Conservation (phyloP, 35 echinoderm and acorn worm species). For the Anneissia japonica region DNA sequence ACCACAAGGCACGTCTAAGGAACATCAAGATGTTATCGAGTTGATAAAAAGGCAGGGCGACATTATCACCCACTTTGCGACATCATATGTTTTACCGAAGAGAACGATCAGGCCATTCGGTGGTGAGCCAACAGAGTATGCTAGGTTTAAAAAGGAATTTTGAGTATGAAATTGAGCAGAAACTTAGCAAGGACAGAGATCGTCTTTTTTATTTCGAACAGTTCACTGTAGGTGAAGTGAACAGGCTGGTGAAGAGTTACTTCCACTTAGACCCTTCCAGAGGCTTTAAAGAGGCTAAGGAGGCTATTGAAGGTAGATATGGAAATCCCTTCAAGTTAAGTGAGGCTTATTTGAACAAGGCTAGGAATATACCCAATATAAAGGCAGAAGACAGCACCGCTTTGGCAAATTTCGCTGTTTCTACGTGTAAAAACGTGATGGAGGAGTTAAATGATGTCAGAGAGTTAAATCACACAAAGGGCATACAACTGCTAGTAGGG, state of each 20-base stretch:
- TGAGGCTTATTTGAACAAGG: not conserved
- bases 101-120: not conserved
- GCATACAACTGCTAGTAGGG: not conserved
- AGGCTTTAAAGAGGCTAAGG: not conserved
- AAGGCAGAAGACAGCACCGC: not conserved
- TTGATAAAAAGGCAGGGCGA: no score
- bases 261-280: not conserved
- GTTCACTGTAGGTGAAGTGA: constrained; percentile 6
- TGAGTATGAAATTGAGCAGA: not conserved
- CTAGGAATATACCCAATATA: not conserved
- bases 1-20: no score
- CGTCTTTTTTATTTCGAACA: constrained; percentile 14
- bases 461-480: not conserved
- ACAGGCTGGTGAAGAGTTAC: not conserved
- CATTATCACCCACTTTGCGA: no score
- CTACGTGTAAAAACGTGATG: constrained; percentile 2
- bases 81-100: not conserved
- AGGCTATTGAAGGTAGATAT: not conserved
- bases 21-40: no score
- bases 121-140: constrained; percentile 7
- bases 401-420: not conserved
- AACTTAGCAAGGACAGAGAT: not conserved
- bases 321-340: not conserved
- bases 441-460: not conserved
- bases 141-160: no score